A percentile compares a stretch with the other conserved stretches of the same genome.
phyloP scores from a whole-genome alignment of 2,113 vertebrate genomes.

The Python bivittatus region DNA sequence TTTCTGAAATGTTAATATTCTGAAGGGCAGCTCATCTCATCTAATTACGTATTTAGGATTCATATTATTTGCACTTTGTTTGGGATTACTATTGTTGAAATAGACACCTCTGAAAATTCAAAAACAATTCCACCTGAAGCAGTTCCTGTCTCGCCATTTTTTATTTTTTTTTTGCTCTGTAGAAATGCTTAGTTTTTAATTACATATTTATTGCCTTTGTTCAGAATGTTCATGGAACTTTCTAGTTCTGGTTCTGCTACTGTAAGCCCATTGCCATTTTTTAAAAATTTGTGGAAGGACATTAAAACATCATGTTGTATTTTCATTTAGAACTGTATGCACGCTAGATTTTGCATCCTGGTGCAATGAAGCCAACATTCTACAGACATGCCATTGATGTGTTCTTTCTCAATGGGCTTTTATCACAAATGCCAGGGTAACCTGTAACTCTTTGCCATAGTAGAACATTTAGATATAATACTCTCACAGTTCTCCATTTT shows the following conservation, averaged over 20 bases:
- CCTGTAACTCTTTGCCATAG: not conserved
- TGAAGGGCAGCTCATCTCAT: not conserved
- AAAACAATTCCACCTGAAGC: not conserved
- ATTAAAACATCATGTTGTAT: not conserved
- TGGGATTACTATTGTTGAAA: constrained; percentile 17
- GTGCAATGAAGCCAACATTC: not conserved
- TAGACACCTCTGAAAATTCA: not conserved
- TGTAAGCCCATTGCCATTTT: not conserved
- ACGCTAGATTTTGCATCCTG: not conserved
- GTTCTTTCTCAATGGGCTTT: not conserved
- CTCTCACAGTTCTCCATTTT: not conserved
- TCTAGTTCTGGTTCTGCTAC: not conserved
- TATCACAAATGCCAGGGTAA: not conserved
- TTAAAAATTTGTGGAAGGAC: not conserved
- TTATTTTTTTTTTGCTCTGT: not conserved
- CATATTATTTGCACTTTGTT: constrained; percentile 15
- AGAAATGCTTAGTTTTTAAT: constrained; percentile 2
- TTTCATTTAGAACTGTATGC: not conserved
- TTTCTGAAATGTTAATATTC: constrained; percentile 32
- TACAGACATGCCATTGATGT: not conserved
- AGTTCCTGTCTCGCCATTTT: not conserved
- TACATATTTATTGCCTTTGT: not conserved
- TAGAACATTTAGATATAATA: not conserved
- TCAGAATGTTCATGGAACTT: not conserved
- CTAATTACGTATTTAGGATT: constrained; percentile 33